Conservation (phyloP, 1,140 invertebrate genomes). For the Bilobella aurantiaca region DNA sequence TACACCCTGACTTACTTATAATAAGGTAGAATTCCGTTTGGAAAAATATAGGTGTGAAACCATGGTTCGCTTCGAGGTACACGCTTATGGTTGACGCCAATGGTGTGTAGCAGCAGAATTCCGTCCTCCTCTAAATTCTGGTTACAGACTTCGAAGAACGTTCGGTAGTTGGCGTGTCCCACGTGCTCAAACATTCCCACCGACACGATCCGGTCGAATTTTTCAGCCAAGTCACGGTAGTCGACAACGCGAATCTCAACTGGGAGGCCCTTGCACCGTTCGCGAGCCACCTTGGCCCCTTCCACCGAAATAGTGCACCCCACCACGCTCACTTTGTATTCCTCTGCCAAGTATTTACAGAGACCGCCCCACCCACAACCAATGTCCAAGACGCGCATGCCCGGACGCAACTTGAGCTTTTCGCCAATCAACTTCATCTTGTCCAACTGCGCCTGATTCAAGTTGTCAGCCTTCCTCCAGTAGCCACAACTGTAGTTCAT, state of each 20-base stretch:
- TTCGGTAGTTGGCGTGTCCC: constrained; percentile 24
- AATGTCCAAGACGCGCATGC: constrained; percentile 28
- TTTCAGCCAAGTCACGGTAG: constrained; percentile 30
- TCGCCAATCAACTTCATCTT: constrained; percentile 34
- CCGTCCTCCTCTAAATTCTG: constrained; percentile 28
- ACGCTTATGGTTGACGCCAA: constrained; percentile 19
- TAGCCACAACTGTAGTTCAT: constrained; percentile 23
- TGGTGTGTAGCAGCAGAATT: constrained; percentile 26
- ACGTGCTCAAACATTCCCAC: constrained; percentile 35
- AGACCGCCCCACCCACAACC: constrained; percentile 28
- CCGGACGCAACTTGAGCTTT: constrained; percentile 15
- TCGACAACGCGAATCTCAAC: constrained; percentile 27
- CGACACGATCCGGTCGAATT: constrained; percentile 30
- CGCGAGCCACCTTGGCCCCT: constrained; percentile 14
- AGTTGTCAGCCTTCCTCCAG: constrained; percentile 22
- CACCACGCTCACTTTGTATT: constrained; percentile 24
- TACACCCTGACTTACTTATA: constrained; percentile 10
- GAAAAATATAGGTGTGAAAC: constrained; percentile 32
- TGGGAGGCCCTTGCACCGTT: constrained; percentile 17
- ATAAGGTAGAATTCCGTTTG: constrained; percentile 29
- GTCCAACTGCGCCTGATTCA: constrained; percentile 35
- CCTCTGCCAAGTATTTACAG: constrained; percentile 30
- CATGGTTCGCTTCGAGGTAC: constrained; percentile 22
- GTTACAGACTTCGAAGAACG: constrained; percentile 26
- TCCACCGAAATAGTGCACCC: constrained; percentile 29